These are phyloP conservation scores for Chitala chitala DNA, from an alignment of 2,113 vertebrate genomes.

Conservation along the genomic window DNA sequence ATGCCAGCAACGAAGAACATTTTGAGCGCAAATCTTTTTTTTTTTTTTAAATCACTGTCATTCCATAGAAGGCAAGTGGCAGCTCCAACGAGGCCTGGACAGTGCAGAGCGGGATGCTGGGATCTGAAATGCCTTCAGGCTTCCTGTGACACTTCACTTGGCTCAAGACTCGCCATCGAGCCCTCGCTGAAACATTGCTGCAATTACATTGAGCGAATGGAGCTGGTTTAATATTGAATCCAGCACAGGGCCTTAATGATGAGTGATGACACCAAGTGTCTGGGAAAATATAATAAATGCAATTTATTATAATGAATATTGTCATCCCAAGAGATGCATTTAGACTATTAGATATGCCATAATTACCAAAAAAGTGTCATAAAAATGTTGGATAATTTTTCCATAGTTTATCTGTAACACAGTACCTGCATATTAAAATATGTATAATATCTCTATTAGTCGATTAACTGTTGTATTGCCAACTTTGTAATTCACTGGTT, in stretches of 20 bases:
- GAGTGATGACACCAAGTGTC: background rate
- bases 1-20: background rate
- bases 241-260: background rate
- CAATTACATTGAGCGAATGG: background rate
- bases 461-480: constrained; percentile 16
- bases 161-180: background rate
- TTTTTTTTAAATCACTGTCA: background rate
- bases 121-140: too few species aligned
- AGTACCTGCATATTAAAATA: too few species aligned
- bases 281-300: background rate
- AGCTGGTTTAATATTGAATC: background rate
- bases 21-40: background rate
- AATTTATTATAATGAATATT: background rate
- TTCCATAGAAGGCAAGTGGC: background rate
- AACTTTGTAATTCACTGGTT: background rate
- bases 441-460: too few species aligned
- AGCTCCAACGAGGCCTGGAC: too few species aligned
- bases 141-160: background rate
- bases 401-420: too few species aligned
- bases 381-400: too few species aligned
- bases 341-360: background rate
- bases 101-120: too few species aligned
- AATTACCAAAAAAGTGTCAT: too few species aligned
- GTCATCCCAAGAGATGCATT: background rate
- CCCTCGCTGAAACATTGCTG: background rate